Evolutionary conservation across 2,888 invertebrate species (phyloP).

Genomic region (Auanema freiburgensis): DNA sequence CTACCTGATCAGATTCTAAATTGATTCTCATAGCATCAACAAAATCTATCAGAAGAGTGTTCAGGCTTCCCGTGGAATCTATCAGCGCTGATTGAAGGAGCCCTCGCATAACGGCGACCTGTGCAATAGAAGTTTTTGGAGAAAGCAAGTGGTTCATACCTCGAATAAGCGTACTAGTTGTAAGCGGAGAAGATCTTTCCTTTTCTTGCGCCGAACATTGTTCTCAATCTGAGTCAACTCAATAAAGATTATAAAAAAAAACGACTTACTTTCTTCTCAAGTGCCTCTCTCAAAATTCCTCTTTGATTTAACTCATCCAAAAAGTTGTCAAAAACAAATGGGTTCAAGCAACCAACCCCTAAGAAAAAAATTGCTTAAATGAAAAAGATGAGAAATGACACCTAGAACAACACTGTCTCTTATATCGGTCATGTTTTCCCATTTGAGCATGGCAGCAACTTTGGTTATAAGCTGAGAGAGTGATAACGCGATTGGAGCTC

Average conservation of each 20-base stretch:
- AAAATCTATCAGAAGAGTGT: slow-evolving; percentile 87
- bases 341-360: slow-evolving; percentile 84
- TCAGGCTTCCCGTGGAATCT: slow-evolving; percentile 81
- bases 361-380: neutral
- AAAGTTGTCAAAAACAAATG: slow-evolving; percentile 90
- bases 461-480: slow-evolving; percentile 34
- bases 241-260: neutral
- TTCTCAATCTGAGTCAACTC: slow-evolving; percentile 73
- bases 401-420: slow-evolving; percentile 90
- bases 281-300: slow-evolving; percentile 82
- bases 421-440: slow-evolving; percentile 85
- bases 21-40: slow-evolving; percentile 89
- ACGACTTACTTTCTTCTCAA: slow-evolving; percentile 38
- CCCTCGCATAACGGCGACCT: slow-evolving; percentile 52
- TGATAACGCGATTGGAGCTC: slow-evolving; percentile 28
- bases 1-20: slow-evolving; percentile 78
- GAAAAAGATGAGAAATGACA: slow-evolving; percentile 46
- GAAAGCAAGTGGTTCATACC: slow-evolving; percentile 74
- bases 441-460: slow-evolving; percentile 78
- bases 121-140: neutral
- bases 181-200: slow-evolving; percentile 87
- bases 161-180: slow-evolving; percentile 89
- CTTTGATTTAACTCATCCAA: slow-evolving; percentile 87
- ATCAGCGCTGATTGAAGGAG: slow-evolving; percentile 73
- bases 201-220: slow-evolving; percentile 85